Evolutionary conservation across 2,888 invertebrate genomes (phyloP).

Genomic region (Sympetrum striolatum): DNA sequence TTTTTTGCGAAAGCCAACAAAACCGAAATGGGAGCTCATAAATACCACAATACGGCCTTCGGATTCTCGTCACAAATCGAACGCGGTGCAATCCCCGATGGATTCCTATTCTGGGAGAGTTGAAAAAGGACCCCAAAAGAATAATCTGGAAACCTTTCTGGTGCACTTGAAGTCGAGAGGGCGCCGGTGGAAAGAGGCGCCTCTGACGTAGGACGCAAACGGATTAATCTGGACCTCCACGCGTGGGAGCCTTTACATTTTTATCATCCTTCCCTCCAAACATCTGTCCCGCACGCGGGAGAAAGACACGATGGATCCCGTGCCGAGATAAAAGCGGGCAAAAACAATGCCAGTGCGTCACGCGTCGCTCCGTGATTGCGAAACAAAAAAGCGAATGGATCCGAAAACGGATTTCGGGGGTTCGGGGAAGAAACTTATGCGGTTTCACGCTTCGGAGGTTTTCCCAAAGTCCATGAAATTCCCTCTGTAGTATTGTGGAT

Average conservation of each 20-base stretch:
- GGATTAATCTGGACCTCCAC: background rate
- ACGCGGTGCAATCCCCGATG: too few species aligned
- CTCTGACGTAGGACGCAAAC: background rate
- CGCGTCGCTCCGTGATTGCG: background rate
- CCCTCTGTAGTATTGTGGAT: too few species aligned
- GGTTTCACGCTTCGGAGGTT: too few species aligned
- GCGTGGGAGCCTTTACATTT: background rate
- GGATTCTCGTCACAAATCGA: too few species aligned
- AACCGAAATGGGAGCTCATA: too few species aligned
- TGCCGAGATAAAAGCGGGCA: background rate
- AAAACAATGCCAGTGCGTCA: background rate
- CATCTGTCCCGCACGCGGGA: background rate
- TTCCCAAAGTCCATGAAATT: too few species aligned
- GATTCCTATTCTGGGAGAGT: background rate
- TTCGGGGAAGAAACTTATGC: too few species aligned
- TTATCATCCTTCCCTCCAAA: background rate
- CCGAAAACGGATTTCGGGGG: too few species aligned
- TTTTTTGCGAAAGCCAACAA: too few species aligned
- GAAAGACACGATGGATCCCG: background rate
- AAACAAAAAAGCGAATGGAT: background rate
- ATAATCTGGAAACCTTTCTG: background rate
- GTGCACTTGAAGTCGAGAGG: background rate
- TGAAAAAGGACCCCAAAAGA: background rate
- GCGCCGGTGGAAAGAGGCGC: background rate
- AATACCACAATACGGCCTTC: too few species aligned